Conservation (phyloP, 1,140 invertebrate genomes). For the Mycetomoellerius zeteki region DNA sequence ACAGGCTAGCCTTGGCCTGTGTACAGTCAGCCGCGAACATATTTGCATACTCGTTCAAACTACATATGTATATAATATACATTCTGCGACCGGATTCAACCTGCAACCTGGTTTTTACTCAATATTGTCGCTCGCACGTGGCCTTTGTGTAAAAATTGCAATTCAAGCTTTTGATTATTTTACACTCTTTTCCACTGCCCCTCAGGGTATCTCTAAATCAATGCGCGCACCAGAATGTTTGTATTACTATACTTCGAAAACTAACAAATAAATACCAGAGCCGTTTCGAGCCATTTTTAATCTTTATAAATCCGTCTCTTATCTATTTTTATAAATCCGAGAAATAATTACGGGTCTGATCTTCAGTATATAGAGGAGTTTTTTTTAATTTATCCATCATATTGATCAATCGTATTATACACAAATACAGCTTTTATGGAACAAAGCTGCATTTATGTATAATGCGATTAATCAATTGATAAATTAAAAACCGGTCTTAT, state of each 20-base stretch:
- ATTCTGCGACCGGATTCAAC: conserved; percentile 52
- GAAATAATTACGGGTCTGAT: not conserved
- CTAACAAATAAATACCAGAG: conserved; percentile 47
- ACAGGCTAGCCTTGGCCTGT: not conserved
- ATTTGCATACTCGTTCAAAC: conserved; percentile 60
- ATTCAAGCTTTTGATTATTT: conserved; percentile 53
- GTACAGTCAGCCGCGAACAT: conserved; percentile 11
- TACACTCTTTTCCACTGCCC: conserved; percentile 35
- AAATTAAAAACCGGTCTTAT: not conserved
- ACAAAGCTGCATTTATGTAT: no score
- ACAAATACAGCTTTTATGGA: no score
- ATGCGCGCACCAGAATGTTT: conserved; percentile 32
- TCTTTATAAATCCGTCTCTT: not conserved
- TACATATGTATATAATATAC: conserved; percentile 62
- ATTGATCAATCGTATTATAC: no score
- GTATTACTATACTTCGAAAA: conserved; percentile 12
- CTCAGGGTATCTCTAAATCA: conserved; percentile 50
- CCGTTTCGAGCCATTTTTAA: conserved; percentile 21
- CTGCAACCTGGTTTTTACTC: conserved; percentile 48
- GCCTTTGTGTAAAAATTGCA: conserved; percentile 58
- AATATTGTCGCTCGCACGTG: conserved; percentile 53
- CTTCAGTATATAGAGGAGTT: no score
- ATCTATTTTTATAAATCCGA: conserved; percentile 14
- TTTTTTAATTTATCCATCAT: no score
- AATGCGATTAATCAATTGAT: no score